Percentiles rank a stretch among this genome's conserved stretches.
Conservation (phyloP, 2,888 invertebrate genomes). For the Pristionchus fissidentatus region DNA sequence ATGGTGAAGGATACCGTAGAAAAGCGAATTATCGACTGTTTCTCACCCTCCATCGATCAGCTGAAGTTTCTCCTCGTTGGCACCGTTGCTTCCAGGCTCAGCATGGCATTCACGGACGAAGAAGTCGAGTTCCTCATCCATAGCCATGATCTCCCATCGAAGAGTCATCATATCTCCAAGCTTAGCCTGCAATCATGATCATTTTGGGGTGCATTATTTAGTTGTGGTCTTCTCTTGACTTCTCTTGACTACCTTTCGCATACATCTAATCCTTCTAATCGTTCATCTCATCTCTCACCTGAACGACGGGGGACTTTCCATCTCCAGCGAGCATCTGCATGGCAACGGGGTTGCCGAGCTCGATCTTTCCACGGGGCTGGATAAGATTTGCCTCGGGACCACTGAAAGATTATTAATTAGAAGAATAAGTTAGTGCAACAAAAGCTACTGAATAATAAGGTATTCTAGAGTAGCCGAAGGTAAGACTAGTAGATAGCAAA, state of each 20-base stretch:
- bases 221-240: no score
- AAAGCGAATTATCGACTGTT: not conserved
- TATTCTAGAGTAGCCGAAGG: not conserved
- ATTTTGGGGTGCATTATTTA: not conserved
- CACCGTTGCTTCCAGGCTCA: conserved; percentile 67
- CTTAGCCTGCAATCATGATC: conserved; percentile 64
- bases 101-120: conserved; percentile 74
- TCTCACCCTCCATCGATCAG: conserved; percentile 71
- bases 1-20: not conserved
- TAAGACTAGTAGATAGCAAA: not conserved
- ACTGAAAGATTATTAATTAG: conserved; percentile 54
- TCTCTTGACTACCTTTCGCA: not conserved
- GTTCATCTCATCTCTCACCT: conserved; percentile 31
- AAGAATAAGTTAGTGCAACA: no score
- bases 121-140: conserved; percentile 76
- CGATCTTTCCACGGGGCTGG: conserved; percentile 75
- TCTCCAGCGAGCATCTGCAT: conserved; percentile 72
- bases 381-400: conserved; percentile 75
- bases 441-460: not conserved
- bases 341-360: conserved; percentile 75
- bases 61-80: conserved; percentile 68
- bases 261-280: not conserved
- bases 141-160: conserved; percentile 76
- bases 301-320: conserved; percentile 63
- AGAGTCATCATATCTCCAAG: conserved; percentile 75